Percentiles rank a stretch among this genome's conserved stretches.
Conservation (phyloP, 2,113 vertebrate genomes). For the Sylvietta virens region DNA sequence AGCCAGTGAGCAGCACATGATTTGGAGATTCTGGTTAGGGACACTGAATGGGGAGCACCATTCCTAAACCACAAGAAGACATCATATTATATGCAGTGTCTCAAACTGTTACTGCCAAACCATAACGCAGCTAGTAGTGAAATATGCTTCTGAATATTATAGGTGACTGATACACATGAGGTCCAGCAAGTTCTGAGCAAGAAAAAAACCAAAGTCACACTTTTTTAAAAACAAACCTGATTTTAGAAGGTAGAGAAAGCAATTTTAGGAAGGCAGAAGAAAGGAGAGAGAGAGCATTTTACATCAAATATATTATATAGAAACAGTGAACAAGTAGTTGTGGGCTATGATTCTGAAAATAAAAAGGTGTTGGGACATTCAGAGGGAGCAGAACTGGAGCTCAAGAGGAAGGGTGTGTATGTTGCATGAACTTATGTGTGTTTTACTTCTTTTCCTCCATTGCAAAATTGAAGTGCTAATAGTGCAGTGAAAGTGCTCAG, state of each 20-base stretch:
- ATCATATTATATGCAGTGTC: background rate
- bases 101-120: background rate
- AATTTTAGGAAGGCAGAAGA: background rate
- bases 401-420: background rate
- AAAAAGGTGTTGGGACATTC: background rate
- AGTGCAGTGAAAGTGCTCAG: background rate
- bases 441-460: background rate
- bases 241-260: background rate
- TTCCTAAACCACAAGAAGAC: background rate
- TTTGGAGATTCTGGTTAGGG: background rate
- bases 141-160: background rate
- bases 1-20: background rate
- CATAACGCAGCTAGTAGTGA: background rate
- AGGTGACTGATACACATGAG: background rate
- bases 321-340: background rate
- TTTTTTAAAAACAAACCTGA: background rate
- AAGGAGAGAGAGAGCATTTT: background rate
- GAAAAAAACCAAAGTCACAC: background rate
- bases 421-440: fast-evolving
- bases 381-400: background rate
- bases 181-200: background rate
- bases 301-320: background rate
- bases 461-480: background rate
- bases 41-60: background rate
- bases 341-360: background rate